A percentile compares a stretch with the other conserved stretches of the same genome.
phyloP scores from a whole-genome alignment of 2,113 vertebrate species.

The Ailuropoda melanoleuca region DNA sequence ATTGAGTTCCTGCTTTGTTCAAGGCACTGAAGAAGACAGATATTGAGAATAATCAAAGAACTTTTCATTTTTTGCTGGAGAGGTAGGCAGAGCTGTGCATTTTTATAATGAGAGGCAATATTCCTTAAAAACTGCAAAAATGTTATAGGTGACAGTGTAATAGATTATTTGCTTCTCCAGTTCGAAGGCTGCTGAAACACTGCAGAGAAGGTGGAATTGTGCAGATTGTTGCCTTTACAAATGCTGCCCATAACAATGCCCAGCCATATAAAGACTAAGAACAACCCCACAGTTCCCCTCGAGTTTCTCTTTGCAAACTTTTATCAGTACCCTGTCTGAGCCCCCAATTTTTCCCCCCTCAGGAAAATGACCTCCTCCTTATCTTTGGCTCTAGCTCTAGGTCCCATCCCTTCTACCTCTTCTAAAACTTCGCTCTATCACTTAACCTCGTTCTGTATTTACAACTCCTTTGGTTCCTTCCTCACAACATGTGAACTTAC shows the following conservation, averaged over 20 bases:
- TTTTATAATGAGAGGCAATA: constrained; percentile 27
- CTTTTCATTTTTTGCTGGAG: not conserved
- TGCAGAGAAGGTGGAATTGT: not conserved
- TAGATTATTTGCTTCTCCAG: not conserved
- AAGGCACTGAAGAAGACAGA: not conserved
- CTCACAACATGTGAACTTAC: not conserved
- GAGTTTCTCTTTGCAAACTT: not conserved
- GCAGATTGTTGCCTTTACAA: not conserved
- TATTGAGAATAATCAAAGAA: not conserved
- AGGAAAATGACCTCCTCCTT: not conserved
- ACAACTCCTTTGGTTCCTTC: not conserved
- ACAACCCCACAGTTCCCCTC: not conserved
- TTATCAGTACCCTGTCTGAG: not conserved
- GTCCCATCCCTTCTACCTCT: not conserved
- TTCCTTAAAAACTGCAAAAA: constrained; percentile 23
- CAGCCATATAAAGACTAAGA: not conserved
- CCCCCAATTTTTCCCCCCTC: not conserved
- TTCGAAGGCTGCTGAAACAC: not conserved
- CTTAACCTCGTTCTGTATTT: not conserved
- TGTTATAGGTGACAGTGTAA: not conserved
- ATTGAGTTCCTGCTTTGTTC: not conserved
- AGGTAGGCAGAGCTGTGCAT: not conserved
- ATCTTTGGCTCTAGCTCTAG: not conserved
- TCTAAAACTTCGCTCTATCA: not conserved
- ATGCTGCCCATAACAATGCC: not conserved